Percentiles rank a stretch among this genome's conserved stretches.
Evolutionary conservation across 2,888 invertebrate genomes (phyloP).

Genomic region (Nasonia oneida): DNA sequence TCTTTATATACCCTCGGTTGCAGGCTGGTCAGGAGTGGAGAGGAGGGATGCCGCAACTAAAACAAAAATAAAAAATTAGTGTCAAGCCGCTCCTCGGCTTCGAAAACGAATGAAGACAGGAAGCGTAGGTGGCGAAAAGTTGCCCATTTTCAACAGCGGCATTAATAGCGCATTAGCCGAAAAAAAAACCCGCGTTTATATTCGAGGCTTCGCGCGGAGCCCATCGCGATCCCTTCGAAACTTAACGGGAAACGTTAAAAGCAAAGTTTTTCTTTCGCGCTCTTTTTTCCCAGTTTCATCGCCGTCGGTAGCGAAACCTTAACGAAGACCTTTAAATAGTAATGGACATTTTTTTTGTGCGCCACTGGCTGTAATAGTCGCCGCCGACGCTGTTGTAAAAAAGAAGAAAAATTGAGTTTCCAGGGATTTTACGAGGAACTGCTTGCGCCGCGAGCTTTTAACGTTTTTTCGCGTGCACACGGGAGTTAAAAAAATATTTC

Average conservation of each 20-base stretch:
- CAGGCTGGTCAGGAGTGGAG: too few relatives aligned
- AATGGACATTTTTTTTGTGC: constrained; percentile 32
- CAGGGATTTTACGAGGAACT: constrained; percentile 35
- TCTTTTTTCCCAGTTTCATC: neutral
- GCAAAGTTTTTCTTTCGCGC: constrained; percentile 2
- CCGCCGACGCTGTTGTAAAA: constrained; percentile 1
- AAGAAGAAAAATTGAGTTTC: constrained; percentile 14
- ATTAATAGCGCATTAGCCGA: constrained; percentile 44
- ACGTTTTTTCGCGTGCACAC: neutral
- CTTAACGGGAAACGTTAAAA: constrained; percentile 26
- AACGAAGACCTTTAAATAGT: constrained; percentile 50
- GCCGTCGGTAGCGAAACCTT: neutral
- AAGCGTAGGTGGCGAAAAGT: neutral
- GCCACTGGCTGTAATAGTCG: neutral
- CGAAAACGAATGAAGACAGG: neutral
- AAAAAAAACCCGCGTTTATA: neutral
- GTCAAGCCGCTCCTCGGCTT: neutral
- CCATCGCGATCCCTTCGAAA: neutral
- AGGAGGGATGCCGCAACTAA: too few relatives aligned
- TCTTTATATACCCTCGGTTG: too few relatives aligned
- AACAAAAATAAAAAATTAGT: too few relatives aligned
- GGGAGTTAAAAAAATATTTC: constrained; percentile 9
- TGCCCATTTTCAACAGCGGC: constrained; percentile 35
- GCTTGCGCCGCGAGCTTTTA: constrained; percentile 21
- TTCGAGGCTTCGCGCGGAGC: neutral